Conservation (phyloP, 2,113 vertebrate genomes). For the Irena cyanogastra region DNA sequence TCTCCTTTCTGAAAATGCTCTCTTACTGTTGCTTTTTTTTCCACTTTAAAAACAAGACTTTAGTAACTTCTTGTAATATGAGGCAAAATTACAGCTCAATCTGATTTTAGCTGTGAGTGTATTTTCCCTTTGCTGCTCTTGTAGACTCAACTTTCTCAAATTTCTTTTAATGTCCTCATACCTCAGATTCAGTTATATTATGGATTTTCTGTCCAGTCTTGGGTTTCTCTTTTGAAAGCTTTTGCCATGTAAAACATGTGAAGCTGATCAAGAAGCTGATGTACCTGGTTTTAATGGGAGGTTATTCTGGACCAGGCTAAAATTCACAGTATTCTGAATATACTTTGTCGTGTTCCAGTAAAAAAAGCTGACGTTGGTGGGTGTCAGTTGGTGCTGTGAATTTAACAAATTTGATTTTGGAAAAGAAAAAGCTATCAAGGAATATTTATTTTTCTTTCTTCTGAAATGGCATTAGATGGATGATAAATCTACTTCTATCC, state of each 20-base stretch:
- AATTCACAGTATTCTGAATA: not conserved
- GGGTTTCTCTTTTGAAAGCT: not conserved
- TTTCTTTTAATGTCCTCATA: not conserved
- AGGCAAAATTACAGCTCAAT: not conserved
- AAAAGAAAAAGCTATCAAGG: not conserved
- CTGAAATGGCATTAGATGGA: not conserved
- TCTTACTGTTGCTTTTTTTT: not conserved
- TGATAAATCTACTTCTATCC: not conserved
- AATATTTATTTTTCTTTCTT: not conserved
- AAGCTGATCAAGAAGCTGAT: not conserved
- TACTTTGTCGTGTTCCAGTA: not conserved
- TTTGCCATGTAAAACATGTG: not conserved
- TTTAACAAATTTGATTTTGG: not conserved
- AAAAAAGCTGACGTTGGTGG: not conserved
- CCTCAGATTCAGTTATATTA: not conserved
- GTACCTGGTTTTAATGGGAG: not conserved
- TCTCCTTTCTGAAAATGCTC: not conserved
- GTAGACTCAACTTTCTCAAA: not conserved
- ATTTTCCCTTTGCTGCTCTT: not conserved
- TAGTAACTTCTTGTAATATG: not conserved
- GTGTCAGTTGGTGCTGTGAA: not conserved
- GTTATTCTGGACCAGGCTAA: not conserved
- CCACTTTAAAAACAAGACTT: not conserved
- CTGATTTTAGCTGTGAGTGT: not conserved
- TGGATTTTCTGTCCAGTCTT: not conserved